Percentiles rank a stretch among this genome's conserved stretches.
Evolutionary conservation across 1,140 invertebrate genomes (phyloP).

Genomic region (Papilio glaucus): DNA sequence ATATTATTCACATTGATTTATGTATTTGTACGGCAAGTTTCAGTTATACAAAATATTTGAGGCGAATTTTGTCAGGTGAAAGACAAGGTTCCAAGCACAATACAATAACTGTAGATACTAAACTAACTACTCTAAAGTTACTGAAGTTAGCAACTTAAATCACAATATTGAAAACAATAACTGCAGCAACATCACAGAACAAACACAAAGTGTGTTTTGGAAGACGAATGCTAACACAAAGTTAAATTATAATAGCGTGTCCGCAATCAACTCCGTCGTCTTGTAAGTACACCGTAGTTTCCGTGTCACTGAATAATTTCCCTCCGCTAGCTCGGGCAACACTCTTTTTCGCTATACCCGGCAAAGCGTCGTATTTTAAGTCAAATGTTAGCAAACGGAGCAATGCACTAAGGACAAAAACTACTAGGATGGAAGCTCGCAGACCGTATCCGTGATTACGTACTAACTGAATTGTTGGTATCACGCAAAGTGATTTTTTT

Average conservation of each 20-base stretch:
- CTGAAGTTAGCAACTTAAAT: too few species aligned
- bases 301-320: constrained; percentile 56
- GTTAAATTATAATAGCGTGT: constrained; percentile 45
- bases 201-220: neutral
- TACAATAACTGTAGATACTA: too few species aligned
- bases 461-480: constrained; percentile 1
- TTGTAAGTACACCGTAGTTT: constrained; percentile 43
- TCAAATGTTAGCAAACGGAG: constrained; percentile 17
- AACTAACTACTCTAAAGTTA: too few species aligned
- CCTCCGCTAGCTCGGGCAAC: constrained; percentile 40
- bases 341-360: constrained; percentile 28
- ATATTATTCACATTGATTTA: too few species aligned
- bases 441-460: neutral
- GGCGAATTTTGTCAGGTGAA: too few species aligned
- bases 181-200: neutral
- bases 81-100: too few species aligned
- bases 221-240: constrained; percentile 36
- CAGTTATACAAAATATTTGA: too few species aligned
- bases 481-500: neutral
- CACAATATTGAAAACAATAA: neutral
- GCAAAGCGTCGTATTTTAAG: constrained; percentile 26
- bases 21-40: too few species aligned
- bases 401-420: constrained; percentile 28
- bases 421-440: constrained; percentile 3
- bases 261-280: constrained; percentile 44